Evolutionary conservation across 1,140 invertebrate species (phyloP).

Genomic region (Triops longicaudatus): DNA sequence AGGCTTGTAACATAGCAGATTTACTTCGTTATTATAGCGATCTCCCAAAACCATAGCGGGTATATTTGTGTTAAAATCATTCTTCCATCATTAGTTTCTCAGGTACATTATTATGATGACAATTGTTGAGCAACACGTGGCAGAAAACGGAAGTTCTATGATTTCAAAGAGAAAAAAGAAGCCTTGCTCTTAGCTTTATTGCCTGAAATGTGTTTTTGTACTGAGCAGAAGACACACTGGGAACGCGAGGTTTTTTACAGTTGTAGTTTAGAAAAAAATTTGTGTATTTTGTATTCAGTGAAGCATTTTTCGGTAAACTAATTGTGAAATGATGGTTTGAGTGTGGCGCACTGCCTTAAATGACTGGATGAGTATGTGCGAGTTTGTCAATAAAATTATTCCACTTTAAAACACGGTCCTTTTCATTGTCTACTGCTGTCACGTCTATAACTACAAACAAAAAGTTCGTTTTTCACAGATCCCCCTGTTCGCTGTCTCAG

Average conservation of each 20-base stretch:
- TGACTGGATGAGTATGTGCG: background rate
- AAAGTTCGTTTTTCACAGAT: no score
- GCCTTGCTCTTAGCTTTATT: constrained; percentile 12
- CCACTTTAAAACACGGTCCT: background rate
- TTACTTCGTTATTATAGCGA: background rate
- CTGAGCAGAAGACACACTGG: background rate
- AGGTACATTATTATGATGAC: background rate
- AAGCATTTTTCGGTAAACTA: background rate
- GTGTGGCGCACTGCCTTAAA: constrained; percentile 7
- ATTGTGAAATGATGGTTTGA: background rate
- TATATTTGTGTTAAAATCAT: background rate
- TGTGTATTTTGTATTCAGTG: constrained; percentile 4
- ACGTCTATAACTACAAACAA: no score
- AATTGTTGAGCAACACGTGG: background rate
- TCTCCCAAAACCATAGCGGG: background rate
- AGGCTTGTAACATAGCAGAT: constrained; percentile 3
- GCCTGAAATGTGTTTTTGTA: constrained; percentile 7
- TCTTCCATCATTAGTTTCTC: constrained; percentile 1
- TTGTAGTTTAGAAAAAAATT: background rate
- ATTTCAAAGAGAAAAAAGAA: background rate
- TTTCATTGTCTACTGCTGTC: no score
- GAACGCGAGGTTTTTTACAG: background rate
- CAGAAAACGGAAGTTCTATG: background rate
- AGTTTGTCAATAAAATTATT: constrained; percentile 3
- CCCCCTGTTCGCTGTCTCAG: no score